phyloP scores from a whole-genome alignment of 2,888 invertebrate genomes.

The Ectropis crepuscularia region DNA sequence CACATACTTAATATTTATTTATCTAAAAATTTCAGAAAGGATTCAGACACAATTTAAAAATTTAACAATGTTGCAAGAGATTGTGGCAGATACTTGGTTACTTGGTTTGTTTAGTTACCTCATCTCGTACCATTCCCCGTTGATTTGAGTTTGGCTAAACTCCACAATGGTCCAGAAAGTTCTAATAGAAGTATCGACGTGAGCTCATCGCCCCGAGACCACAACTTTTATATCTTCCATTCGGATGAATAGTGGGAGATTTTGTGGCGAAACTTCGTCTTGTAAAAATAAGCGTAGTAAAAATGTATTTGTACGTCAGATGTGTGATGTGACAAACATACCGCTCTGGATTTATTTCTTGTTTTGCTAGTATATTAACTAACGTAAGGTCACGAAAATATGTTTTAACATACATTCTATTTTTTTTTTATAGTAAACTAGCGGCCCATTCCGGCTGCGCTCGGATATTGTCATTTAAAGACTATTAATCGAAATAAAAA shows the following conservation, averaged over 20 bases:
- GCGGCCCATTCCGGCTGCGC: too few species aligned
- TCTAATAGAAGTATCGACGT: constrained; percentile 70
- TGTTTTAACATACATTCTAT: too few species aligned
- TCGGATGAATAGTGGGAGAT: constrained; percentile 42
- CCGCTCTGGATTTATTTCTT: constrained; percentile 5
- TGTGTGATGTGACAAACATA: constrained; percentile 23
- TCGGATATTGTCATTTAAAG: too few species aligned
- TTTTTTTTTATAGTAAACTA: too few species aligned
- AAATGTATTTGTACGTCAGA: constrained; percentile 33
- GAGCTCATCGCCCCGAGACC: constrained; percentile 68
- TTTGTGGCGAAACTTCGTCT: constrained; percentile 37
- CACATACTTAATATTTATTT: too few species aligned
- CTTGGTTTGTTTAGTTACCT: constrained; percentile 10
- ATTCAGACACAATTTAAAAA: not conserved
- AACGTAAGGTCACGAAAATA: too few species aligned
- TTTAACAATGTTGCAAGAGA: too few species aligned
- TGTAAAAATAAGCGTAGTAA: constrained; percentile 38
- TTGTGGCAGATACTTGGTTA: not conserved
- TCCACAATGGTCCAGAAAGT: constrained; percentile 55
- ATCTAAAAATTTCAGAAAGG: too few species aligned
- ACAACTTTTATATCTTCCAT: constrained; percentile 68
- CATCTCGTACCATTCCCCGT: constrained; percentile 24
- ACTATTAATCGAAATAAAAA: too few species aligned
- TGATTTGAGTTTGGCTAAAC: constrained; percentile 37
- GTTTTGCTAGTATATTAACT: not conserved